Base-by-base conservation (phyloP, 2,888 invertebrate species). In the Temnothorax unifasciatus region DNA sequence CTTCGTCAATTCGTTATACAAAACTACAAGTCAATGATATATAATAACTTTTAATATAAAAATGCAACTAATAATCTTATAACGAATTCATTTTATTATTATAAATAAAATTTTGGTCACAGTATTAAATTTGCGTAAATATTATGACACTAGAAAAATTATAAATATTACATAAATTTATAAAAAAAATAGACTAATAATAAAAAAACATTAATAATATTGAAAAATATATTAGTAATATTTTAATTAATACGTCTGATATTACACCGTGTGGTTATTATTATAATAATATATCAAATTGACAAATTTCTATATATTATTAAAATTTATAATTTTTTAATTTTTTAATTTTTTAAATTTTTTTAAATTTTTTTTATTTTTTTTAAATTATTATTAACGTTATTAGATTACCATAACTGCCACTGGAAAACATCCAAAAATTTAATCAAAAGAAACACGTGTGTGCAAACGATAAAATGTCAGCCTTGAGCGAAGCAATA, bases 401-500 rank as follows among this genome's bases (percentile, higher is more conserved):
- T 38, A 3, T 18, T 1, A 34, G 21, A 52, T 52, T 52, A 52
- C 6, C 25, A 25, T 11, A n/a, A 34, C 41, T 68, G 15, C 25
- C 13, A 38, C 11, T 29, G 9, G 3, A 13, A 66, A 41, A 4
- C 3, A 6, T 18, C 15, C 38, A 18, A 29, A 34, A 44, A 5
- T 13, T 57, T 68, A 54, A 71, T 79, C 47, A 47, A 13, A 47
- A 59, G 29, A 74, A 25, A 61, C 4, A 13, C 2, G 25, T 9
- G 18, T 2, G 34, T 11, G n/a, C 54, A n/a, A 77, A 47, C 9
- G 29, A 69, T 85, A 75, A 83, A 86, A 59, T 44, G 69, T 8
- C 77, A 64, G 83, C 87, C 41, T 86, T 85, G 86, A 85, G 18
- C 59, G 44, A 47, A 11, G 52, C 54, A 29, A 18, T 61, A 21